Percentiles rank a stretch among this genome's conserved stretches.
These are phyloP conservation scores for Antheraea yamamai DNA, from an alignment of 2,888 invertebrate genomes.

Conservation along the genomic window DNA sequence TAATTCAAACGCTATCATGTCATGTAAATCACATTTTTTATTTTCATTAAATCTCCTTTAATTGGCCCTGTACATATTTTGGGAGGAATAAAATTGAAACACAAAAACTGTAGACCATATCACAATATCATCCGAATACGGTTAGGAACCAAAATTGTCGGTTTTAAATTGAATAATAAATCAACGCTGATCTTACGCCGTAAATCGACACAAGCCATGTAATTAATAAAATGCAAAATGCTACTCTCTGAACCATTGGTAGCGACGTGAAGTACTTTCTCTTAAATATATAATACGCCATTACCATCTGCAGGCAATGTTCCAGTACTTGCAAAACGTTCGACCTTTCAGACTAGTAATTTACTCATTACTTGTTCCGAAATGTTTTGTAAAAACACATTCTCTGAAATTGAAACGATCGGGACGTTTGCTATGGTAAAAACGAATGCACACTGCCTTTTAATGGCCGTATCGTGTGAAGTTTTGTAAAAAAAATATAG, in stretches of 20 bases:
- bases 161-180: constrained; percentile 4
- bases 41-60: neutral
- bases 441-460: neutral
- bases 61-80: neutral
- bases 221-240: constrained; percentile 5
- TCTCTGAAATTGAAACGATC: neutral
- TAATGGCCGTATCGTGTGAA: neutral
- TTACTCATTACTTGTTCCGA: neutral
- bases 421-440: constrained; percentile 3
- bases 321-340: constrained; percentile 29
- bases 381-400: neutral
- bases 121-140: neutral
- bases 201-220: neutral
- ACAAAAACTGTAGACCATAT: neutral
- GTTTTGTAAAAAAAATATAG: neutral
- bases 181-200: neutral
- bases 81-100: neutral
- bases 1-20: no score
- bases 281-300: constrained; percentile 23
- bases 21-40: neutral
- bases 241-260: neutral
- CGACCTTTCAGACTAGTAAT: constrained; percentile 31
- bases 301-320: constrained; percentile 31
- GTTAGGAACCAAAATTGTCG: neutral
- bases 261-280: constrained; percentile 30